phyloP scores from a whole-genome alignment of 2,113 vertebrate genomes.

The Heptranchias perlo region DNA sequence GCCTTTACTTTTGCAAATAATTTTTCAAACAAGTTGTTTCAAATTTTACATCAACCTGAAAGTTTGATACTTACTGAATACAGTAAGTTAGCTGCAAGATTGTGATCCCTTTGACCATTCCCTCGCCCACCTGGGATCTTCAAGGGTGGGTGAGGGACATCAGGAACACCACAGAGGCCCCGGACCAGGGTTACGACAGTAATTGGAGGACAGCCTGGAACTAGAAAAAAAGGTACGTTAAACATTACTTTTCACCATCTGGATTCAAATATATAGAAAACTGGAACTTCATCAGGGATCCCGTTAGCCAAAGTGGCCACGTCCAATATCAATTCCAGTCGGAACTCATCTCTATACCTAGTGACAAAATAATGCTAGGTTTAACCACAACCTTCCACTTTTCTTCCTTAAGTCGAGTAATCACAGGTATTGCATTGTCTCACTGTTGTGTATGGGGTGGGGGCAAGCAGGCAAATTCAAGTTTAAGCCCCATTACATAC shows the following conservation, averaged over 20 bases:
- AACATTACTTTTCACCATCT: background rate
- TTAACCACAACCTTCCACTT: background rate
- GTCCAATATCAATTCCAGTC: background rate
- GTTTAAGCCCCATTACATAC: background rate
- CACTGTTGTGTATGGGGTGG: background rate
- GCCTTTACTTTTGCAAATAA: background rate
- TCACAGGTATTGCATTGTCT: background rate
- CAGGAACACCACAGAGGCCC: constrained; percentile 99
- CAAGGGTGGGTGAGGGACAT: constrained; percentile 99
- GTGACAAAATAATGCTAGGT: background rate
- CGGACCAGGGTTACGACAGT: constrained; percentile 97
- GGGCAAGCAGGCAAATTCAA: background rate
- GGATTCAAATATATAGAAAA: background rate
- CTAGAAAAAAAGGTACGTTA: constrained; percentile 48
- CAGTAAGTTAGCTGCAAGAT: constrained; percentile 94
- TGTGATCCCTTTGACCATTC: constrained; percentile 98
- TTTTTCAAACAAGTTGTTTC: background rate
- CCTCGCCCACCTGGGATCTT: constrained; percentile 99
- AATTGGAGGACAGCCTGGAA: constrained; percentile 74
- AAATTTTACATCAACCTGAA: background rate
- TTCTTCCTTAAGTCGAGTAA: background rate
- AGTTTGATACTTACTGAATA: constrained; percentile 79
- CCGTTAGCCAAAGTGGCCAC: background rate
- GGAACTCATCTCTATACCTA: background rate
- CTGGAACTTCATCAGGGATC: background rate